Evolutionary conservation across 2,113 vertebrate species (phyloP).

Genomic region (Melanerpes aurifrons): DNA sequence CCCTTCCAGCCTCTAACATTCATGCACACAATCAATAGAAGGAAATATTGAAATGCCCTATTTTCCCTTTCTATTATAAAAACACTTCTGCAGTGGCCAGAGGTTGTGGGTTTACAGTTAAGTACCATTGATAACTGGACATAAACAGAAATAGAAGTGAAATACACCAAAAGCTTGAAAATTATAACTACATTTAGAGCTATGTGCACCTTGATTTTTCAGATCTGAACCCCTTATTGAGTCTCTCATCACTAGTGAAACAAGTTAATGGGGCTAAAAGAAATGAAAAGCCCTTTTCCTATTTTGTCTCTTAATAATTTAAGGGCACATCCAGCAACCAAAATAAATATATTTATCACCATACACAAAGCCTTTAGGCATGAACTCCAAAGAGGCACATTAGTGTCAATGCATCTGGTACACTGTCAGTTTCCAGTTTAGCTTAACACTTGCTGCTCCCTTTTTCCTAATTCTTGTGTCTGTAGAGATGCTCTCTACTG

Average conservation of each 20-base stretch:
- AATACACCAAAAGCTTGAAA: not conserved
- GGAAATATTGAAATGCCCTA: slow-evolving; percentile 7
- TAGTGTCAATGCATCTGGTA: slow-evolving; percentile 51
- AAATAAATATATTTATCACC: slow-evolving; percentile 70
- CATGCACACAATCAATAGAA: slow-evolving; percentile 49
- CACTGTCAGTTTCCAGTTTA: slow-evolving; percentile 26
- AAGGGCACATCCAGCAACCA: slow-evolving; percentile 52
- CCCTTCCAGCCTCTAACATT: too few relatives aligned
- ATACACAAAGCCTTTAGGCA: slow-evolving; percentile 48
- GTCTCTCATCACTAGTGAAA: not conserved
- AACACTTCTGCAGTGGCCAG: not conserved
- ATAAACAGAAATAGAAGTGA: not conserved
- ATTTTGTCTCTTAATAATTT: slow-evolving; percentile 70
- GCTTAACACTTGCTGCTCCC: slow-evolving; percentile 41
- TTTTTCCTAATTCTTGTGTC: not conserved
- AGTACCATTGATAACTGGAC: not conserved
- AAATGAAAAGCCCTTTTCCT: slow-evolving; percentile 44
- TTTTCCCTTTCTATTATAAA: slow-evolving; percentile 4
- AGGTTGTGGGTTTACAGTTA: not conserved
- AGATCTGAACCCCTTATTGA: not conserved
- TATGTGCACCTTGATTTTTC: slow-evolving; percentile 20
- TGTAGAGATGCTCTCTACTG: not conserved
- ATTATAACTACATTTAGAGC: not conserved
- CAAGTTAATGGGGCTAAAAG: slow-evolving; percentile 43
- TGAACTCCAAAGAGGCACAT: slow-evolving; percentile 50